Evolutionary conservation across 2,113 vertebrate species (phyloP).

Genomic region (Poeciliopsis turrubarensis): DNA sequence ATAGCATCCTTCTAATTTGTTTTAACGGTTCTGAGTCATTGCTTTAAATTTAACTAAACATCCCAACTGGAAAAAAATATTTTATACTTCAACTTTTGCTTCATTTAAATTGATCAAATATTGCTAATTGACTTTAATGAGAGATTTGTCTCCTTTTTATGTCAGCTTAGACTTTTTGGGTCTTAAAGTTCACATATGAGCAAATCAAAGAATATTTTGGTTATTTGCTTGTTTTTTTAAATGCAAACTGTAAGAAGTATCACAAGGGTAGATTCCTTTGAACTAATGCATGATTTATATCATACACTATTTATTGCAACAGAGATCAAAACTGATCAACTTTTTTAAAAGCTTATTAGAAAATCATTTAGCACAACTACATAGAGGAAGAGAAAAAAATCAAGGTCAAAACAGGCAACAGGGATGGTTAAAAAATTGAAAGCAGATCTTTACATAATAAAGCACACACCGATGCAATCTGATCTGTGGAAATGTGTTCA

Average conservation of each 20-base stretch:
- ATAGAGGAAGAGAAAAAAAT: background rate
- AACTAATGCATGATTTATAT: background rate
- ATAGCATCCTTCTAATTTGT: background rate
- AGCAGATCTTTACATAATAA: background rate
- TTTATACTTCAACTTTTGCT: background rate
- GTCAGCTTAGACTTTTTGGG: background rate
- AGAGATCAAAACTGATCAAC: constrained; percentile 14
- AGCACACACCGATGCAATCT: background rate
- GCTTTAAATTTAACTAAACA: background rate
- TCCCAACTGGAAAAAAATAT: background rate
- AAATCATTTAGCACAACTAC: constrained; percentile 19
- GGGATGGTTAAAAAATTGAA: constrained; percentile 1
- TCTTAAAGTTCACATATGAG: background rate
- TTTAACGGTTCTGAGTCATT: background rate
- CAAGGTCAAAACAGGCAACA: background rate
- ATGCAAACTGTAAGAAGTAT: background rate
- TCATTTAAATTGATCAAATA: background rate
- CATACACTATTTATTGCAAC: constrained; percentile 12
- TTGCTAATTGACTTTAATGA: background rate
- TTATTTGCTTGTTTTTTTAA: background rate
- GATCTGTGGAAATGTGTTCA: constrained; percentile 1
- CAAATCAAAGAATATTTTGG: background rate
- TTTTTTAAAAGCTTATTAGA: constrained; percentile 36
- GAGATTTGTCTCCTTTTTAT: background rate
- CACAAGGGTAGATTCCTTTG: background rate